Percentiles rank a stretch among this genome's conserved stretches.
Conservation (phyloP, 2,113 vertebrate species). For the Tachycineta bicolor region DNA sequence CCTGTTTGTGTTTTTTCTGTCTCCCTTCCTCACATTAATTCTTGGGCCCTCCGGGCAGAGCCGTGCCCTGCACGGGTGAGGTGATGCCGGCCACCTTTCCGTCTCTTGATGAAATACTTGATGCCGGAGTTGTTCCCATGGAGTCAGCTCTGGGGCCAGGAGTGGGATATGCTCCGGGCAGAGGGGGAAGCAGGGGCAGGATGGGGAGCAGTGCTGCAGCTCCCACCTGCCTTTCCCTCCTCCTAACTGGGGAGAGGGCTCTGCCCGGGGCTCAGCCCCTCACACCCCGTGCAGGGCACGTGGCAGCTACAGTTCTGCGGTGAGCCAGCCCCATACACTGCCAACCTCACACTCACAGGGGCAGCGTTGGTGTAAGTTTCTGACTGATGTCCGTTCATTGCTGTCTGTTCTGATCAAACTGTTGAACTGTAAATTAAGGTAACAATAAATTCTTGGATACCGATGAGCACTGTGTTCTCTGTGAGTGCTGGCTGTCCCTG, state of each 20-base stretch:
- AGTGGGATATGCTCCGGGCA: not conserved
- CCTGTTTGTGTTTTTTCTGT: no score
- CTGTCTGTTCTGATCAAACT: not conserved
- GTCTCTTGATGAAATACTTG: not conserved
- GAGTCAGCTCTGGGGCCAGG: not conserved
- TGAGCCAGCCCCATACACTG: not conserved
- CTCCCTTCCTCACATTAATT: accelerated
- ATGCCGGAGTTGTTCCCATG: not conserved
- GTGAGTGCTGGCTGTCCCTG: not conserved
- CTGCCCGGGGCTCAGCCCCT: not conserved
- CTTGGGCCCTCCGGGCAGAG: not conserved
- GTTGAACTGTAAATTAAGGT: not conserved
- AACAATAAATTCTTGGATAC: not conserved
- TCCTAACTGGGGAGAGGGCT: not conserved
- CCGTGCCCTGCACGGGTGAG: not conserved
- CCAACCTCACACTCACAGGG: not conserved
- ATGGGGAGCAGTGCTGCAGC: not conserved
- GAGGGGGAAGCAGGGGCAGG: not conserved
- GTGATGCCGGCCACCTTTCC: not conserved
- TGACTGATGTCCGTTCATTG: no score
- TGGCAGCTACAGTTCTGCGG: not conserved
- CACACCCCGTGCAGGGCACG: not conserved
- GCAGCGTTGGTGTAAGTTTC: accelerated
- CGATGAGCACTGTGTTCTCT: accelerated
- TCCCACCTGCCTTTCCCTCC: not conserved